A percentile compares a stretch with the other conserved stretches of the same genome.
Evolutionary conservation across 1,140 invertebrate genomes (phyloP).

Genomic region (Idris sp.): DNA sequence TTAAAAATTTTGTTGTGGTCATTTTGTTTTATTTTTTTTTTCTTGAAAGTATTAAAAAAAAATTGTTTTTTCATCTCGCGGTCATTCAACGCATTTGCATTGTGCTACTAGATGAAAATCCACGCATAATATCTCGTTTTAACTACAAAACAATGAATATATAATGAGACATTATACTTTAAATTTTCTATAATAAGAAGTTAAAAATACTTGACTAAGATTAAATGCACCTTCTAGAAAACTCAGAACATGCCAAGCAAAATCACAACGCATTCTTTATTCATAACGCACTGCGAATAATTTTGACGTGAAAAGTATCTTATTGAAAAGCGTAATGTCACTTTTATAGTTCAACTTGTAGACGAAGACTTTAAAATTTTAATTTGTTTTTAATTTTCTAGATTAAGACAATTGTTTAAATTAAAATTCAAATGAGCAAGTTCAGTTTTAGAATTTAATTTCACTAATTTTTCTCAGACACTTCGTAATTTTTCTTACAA

Average conservation of each 20-base stretch:
- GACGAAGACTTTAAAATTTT: too few species aligned
- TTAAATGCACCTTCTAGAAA: constrained; percentile 12
- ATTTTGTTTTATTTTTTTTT: too few species aligned
- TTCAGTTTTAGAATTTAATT: too few species aligned
- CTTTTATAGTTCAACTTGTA: too few species aligned
- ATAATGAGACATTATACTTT: constrained; percentile 41
- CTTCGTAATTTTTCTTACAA: too few species aligned
- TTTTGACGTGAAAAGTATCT: constrained; percentile 17
- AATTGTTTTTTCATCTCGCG: constrained; percentile 17
- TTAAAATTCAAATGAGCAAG: too few species aligned
- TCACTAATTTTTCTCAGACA: too few species aligned
- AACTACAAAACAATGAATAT: constrained; percentile 42
- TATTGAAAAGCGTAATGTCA: constrained; percentile 18
- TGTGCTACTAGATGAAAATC: constrained; percentile 30
- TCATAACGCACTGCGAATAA: constrained; percentile 18
- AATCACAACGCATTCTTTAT: constrained; percentile 31
- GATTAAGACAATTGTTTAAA: too few species aligned
- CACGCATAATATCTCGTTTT: constrained; percentile 35
- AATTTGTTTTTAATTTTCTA: too few species aligned
- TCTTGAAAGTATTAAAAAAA: too few species aligned
- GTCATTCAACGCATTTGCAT: constrained; percentile 24
- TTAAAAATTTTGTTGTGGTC: too few species aligned
- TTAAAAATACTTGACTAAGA: constrained; percentile 33
- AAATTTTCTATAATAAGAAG: constrained; percentile 31
- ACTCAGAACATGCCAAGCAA: constrained; percentile 19